Evolutionary conservation across 1,140 invertebrate species (phyloP), one percentile per base, ranked within the genome.

Genomic region (Aphidius gifuensis): DNA sequence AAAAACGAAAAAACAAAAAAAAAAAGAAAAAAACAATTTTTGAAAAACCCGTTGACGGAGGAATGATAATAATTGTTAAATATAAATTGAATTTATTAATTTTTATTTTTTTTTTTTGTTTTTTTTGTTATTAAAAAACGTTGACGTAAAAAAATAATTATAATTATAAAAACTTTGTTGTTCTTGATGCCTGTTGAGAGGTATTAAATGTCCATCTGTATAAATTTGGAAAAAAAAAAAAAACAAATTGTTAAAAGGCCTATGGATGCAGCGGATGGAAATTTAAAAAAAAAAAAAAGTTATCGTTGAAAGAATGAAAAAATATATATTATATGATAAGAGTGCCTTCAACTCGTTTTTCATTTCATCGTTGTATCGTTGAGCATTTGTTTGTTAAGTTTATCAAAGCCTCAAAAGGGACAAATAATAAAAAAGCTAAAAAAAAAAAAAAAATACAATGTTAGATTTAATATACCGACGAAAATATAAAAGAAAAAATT

Each of bases 271-370:
- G 38, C 43, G 66, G 42, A n/a, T n/a, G 62, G 60, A 64, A 39
- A n/a, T n/a, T n/a, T n/a, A n/a, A 57, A 60, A 48, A 61, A 69
- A 65, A 68, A 62, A 73, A 68, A 66, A 55, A 64, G 66, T 67
- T 73, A 68, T 71, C 68, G 74, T 78, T 73, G 68, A 66, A 66
- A 67, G 72, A 62, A 71, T 68, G 71, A 68, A 71, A 64, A 72
- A 77, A 77, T 74, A 78, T 77, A 78, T 78, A 77, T 74, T 69
- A 47, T 45, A 72, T 70, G 71, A 68, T 60, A 74, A 74, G 78
- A 80, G 78, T 79, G 78, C 77, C 78, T 80, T 80, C 78, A 78
- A 79, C 78, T 80, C 78, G 77, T 80, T 80, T 79, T 51, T 60
- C 58, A 42, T 51, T 60, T 70, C 68, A 70, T 79, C 70, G 70